Evolutionary conservation across 2,888 invertebrate genomes (phyloP).

Genomic region (Nasonovia ribisnigri): DNA sequence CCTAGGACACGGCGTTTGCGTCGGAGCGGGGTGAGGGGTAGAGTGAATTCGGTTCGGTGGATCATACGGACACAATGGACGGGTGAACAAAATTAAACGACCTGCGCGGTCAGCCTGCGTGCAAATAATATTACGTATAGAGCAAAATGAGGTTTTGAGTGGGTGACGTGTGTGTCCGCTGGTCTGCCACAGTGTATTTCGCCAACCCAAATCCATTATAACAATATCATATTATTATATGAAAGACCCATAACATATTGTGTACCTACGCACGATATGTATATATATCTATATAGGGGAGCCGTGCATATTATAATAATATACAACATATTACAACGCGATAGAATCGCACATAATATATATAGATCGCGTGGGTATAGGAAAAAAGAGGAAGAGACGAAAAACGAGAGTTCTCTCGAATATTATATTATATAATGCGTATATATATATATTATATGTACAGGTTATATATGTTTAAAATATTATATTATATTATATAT

Average conservation of each 20-base stretch:
- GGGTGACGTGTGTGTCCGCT: background rate
- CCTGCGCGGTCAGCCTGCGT: background rate
- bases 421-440: background rate
- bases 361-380: background rate
- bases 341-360: background rate
- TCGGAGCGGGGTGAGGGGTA: background rate
- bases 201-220: background rate
- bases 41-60: background rate
- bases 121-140: background rate
- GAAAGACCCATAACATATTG: background rate
- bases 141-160: background rate
- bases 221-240: background rate
- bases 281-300: background rate
- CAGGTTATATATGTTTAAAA: background rate
- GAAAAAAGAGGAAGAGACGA: slow-evolving; percentile 1
- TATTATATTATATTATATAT: slow-evolving; percentile 26
- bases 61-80: background rate
- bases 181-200: background rate
- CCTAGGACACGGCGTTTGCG: background rate
- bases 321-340: background rate
- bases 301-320: background rate
- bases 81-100: slow-evolving; percentile 1
- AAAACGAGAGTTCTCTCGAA: slow-evolving; percentile 37
- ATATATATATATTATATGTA: background rate
- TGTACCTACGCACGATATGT: background rate